Conservation (phyloP, 35 echinoderm and acorn worm genomes). For the Amphiura filiformis region DNA sequence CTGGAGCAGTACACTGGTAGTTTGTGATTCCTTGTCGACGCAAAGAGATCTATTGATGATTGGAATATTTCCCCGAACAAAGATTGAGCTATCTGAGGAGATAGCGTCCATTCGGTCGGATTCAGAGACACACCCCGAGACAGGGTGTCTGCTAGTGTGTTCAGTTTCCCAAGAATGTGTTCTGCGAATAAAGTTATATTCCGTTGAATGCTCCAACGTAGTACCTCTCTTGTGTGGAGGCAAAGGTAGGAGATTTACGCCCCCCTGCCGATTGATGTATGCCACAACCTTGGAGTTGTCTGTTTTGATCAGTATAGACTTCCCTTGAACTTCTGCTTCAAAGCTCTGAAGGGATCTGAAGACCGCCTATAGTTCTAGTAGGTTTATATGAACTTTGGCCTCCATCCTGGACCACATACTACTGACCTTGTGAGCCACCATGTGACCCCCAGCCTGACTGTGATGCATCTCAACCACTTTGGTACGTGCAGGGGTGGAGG, state of each 20-base stretch:
- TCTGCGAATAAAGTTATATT: neutral
- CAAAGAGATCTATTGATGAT: constrained; percentile 15
- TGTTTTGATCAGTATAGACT: neutral
- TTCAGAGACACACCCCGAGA: neutral
- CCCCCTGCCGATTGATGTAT: neutral
- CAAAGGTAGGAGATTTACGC: neutral
- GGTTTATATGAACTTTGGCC: neutral
- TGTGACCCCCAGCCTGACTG: neutral
- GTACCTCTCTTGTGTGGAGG: neutral
- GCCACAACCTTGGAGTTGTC: neutral
- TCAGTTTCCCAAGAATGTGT: neutral
- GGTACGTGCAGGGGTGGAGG: no score
- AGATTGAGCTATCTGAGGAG: neutral
- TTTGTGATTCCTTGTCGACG: neutral
- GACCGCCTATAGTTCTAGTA: neutral
- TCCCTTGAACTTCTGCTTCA: neutral
- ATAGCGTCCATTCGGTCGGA: neutral
- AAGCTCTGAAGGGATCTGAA: neutral
- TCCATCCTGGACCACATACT: neutral
- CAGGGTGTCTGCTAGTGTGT: neutral
- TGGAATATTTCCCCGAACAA: neutral
- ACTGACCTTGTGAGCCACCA: neutral
- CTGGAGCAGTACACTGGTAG: constrained; percentile 23
- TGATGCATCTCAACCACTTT: neutral
- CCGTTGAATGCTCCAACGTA: neutral